phyloP scores from a whole-genome alignment of 2,888 invertebrate genomes.

The Chrysolina oricalcia region DNA sequence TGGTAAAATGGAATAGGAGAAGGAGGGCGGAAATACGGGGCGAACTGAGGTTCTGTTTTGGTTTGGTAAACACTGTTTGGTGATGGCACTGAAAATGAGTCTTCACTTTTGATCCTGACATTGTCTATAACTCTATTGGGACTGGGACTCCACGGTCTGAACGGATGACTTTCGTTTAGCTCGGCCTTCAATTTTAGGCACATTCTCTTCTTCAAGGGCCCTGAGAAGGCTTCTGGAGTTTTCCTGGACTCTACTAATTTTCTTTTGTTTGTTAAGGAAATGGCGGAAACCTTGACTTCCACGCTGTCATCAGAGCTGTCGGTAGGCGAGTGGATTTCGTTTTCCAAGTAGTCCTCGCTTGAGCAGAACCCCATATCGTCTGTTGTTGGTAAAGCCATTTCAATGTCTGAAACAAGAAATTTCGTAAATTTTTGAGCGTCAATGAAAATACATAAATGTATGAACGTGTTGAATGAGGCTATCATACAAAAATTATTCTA shows the following conservation, averaged over 20 bases:
- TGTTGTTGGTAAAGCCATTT: constrained; percentile 68
- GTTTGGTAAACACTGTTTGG: constrained; percentile 47
- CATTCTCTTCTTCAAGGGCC: constrained; percentile 83
- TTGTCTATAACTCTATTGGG: constrained; percentile 31
- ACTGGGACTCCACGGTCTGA: constrained; percentile 79
- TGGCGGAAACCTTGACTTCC: constrained; percentile 77
- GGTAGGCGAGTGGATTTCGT: constrained; percentile 76
- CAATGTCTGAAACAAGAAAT: constrained; percentile 74
- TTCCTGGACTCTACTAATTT: constrained; percentile 81
- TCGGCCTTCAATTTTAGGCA: constrained; percentile 72
- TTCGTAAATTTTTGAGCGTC: not conserved
- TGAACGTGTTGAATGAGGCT: no score
- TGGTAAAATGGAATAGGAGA: constrained; percentile 57
- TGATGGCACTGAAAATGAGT: constrained; percentile 50
- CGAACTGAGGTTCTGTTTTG: constrained; percentile 49
- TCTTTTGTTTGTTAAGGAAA: constrained; percentile 78
- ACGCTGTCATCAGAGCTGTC: constrained; percentile 80
- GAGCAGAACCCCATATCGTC: constrained; percentile 83
- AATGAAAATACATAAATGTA: not conserved
- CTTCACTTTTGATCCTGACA: constrained; percentile 39
- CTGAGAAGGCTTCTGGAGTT: constrained; percentile 68
- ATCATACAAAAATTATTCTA: no score
- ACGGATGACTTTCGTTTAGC: constrained; percentile 72
- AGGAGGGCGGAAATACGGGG: constrained; percentile 66
- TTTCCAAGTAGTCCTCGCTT: constrained; percentile 76